A percentile compares a stretch with the other conserved stretches of the same genome.
phyloP scores from a whole-genome alignment of 2,797 vertebrate species.

The Schizopygopsis pylzovi region DNA sequence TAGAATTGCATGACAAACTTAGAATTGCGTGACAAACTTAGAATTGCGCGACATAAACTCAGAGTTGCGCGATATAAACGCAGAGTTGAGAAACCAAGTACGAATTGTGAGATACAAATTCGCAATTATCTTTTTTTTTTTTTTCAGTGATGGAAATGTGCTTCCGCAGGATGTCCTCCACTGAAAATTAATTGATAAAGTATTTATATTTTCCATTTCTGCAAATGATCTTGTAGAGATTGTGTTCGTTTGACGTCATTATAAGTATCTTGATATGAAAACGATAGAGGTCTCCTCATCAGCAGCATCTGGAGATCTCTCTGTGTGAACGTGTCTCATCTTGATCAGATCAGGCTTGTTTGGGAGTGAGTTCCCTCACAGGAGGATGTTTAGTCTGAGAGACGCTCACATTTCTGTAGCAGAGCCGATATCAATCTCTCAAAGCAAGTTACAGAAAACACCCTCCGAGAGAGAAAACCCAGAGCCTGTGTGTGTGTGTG shows the following conservation, averaged over 20 bases:
- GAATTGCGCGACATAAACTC: too few relatives aligned
- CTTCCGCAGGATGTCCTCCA: not conserved
- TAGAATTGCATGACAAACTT: too few relatives aligned
- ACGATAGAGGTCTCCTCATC: not conserved
- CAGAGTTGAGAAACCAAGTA: too few relatives aligned
- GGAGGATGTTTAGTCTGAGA: slow-evolving; percentile 41
- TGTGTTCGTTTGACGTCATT: slow-evolving; percentile 40
- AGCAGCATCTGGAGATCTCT: not conserved
- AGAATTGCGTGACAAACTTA: too few relatives aligned
- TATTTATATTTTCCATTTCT: not conserved
- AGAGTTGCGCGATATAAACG: too few relatives aligned
- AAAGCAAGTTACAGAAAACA: not conserved
- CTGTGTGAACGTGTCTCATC: slow-evolving; percentile 5
- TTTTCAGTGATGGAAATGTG: not conserved
- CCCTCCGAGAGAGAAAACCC: slow-evolving; percentile 11
- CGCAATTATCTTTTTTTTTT: not conserved
- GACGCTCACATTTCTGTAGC: not conserved
- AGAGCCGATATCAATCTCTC: slow-evolving; percentile 20
- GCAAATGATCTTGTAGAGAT: too few relatives aligned
- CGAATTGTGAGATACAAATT: too few relatives aligned
- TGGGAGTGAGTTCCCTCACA: not conserved
- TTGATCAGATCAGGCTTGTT: slow-evolving; percentile 9
- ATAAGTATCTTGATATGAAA: slow-evolving; percentile 45
- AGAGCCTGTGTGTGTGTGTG: slow-evolving; percentile 1
- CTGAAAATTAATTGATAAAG: not conserved